These are phyloP conservation scores for Salmo trutta DNA, from an alignment of 2,797 vertebrate species.

Conservation along the genomic window DNA sequence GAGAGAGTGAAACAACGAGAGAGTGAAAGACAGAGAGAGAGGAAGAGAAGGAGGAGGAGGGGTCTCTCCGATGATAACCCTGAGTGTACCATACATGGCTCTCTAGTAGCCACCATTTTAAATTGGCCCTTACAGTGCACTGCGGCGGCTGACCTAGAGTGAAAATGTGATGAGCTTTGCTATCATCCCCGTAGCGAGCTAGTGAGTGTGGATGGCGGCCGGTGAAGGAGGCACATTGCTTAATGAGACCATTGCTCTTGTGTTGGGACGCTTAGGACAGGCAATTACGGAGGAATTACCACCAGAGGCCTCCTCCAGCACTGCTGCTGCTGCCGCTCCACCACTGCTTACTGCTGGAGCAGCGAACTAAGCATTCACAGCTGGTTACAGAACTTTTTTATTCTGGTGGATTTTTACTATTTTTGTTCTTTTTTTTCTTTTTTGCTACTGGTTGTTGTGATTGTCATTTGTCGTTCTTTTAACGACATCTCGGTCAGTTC, in stretches of 20 bases:
- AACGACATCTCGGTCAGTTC: not conserved
- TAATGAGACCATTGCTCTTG: conserved; percentile 70
- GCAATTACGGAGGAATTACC: conserved; percentile 74
- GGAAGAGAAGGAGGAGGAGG: conserved; percentile 12
- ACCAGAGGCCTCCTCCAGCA: conserved; percentile 52
- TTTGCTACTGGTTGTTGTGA: conserved; percentile 33
- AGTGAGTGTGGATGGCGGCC: conserved; percentile 72
- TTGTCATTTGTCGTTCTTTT: conserved; percentile 28
- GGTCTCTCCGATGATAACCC: conserved; percentile 44
- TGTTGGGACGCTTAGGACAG: conserved; percentile 63
- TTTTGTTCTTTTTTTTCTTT: conserved; percentile 27
- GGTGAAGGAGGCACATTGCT: conserved; percentile 71
- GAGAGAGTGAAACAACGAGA: conserved; percentile 22
- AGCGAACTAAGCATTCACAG: conserved; percentile 32
- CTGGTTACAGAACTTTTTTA: conserved; percentile 45
- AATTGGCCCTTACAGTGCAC: conserved; percentile 49
- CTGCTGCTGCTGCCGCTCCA: conserved; percentile 19
- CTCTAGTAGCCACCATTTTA: conserved; percentile 42
- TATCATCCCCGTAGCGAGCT: conserved; percentile 50
- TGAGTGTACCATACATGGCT: conserved; percentile 34
- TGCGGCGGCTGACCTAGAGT: conserved; percentile 17
- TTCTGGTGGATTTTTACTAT: conserved; percentile 42
- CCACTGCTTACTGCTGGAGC: conserved; percentile 28
- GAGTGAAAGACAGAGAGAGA: conserved; percentile 1
- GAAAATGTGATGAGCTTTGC: conserved; percentile 66